A percentile compares a stretch with the other conserved stretches of the same genome.
Evolutionary conservation across 2,797 vertebrate genomes (phyloP).

Genomic region (Moxostoma hubbsi): DNA sequence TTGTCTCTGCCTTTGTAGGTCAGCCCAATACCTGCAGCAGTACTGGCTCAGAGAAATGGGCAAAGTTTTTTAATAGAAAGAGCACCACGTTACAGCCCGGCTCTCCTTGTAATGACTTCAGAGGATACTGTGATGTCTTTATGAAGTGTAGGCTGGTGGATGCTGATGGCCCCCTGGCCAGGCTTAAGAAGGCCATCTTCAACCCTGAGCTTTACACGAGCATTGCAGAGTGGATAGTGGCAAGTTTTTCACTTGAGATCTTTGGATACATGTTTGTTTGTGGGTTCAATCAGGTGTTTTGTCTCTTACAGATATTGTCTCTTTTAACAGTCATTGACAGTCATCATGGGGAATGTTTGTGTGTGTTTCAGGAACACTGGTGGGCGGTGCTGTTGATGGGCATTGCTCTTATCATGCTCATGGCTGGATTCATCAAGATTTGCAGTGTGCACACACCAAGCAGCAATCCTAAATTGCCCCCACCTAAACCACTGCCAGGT

Average conservation of each 20-base stretch:
- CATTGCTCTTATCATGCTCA: conserved; percentile 94
- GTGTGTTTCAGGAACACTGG: conserved; percentile 86
- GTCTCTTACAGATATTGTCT: neutral
- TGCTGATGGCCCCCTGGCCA: conserved; percentile 93
- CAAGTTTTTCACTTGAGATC: conserved; percentile 71
- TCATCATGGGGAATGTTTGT: conserved; percentile 27
- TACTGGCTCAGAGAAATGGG: conserved; percentile 86
- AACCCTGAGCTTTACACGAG: conserved; percentile 93
- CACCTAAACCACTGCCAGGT: conserved; percentile 94
- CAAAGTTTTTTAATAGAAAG: conserved; percentile 74
- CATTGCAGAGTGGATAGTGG: conserved; percentile 97
- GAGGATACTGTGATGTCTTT: conserved; percentile 97
- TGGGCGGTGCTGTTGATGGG: conserved; percentile 98
- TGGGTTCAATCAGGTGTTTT: neutral
- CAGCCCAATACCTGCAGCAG: conserved; percentile 87
- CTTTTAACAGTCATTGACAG: neutral
- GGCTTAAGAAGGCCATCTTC: conserved; percentile 97
- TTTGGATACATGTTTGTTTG: neutral
- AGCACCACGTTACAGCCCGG: conserved; percentile 91
- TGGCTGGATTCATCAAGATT: conserved; percentile 98
- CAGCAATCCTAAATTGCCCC: conserved; percentile 96
- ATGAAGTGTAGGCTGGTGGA: conserved; percentile 94
- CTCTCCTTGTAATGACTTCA: conserved; percentile 96
- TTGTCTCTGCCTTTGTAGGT: conserved; percentile 71
- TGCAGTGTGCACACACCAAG: conserved; percentile 99